phyloP scores from a whole-genome alignment of 2,113 vertebrate genomes.

The human (Homo sapiens) region GRCh38 chr3:72960001-72960500 shows the following conservation, averaged over 20 bases:
- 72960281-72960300: neutral
- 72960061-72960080: no score
- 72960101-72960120: no score
- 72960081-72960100: no score
- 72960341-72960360: conserved; percentile 1
- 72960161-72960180: no score
- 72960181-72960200: no score
- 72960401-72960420: neutral
- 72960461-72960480: neutral
- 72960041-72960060: no score
- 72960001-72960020: no score
- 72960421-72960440: neutral
- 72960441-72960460: neutral
- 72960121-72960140: no score
- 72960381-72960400: neutral
- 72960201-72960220: neutral
- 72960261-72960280: neutral
- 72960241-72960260: neutral
- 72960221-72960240: neutral
- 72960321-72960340: neutral
- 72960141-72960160: no score
- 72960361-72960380: neutral
- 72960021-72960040: no score
- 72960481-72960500: neutral
- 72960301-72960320: neutral